A percentile compares a stretch with the other conserved stretches of the same genome.
These are phyloP conservation scores for Notocelia uddmanniana DNA, from an alignment of 2,888 invertebrate genomes.

Conservation along the genomic window DNA sequence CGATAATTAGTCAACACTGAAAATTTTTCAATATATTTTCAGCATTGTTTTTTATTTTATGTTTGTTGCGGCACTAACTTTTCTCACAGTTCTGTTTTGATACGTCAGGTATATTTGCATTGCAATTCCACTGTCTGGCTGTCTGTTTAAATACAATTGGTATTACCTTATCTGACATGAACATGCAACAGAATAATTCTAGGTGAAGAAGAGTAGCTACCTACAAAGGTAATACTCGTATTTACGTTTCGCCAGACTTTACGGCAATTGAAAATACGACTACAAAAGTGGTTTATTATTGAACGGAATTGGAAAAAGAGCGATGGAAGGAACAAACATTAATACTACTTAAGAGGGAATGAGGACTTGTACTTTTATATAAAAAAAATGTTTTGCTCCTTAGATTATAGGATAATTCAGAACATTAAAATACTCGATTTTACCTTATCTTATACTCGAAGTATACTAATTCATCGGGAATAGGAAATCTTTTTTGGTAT, in stretches of 20 bases:
- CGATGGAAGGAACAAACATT: background rate
- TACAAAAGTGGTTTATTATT: background rate
- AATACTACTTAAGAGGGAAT: background rate
- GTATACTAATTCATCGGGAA: background rate
- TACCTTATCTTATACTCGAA: too few relatives aligned
- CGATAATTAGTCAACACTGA: background rate
- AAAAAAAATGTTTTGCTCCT: too few relatives aligned
- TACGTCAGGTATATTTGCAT: conserved; percentile 13
- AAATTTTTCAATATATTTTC: background rate
- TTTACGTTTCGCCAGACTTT: background rate
- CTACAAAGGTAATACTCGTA: background rate
- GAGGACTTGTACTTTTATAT: too few relatives aligned
- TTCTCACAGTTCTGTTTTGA: conserved; percentile 9
- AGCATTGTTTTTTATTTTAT: background rate
- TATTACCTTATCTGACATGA: conserved; percentile 23
- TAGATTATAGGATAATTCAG: too few relatives aligned
- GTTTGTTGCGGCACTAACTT: background rate
- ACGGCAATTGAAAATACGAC: background rate
- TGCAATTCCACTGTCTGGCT: conserved; percentile 10
- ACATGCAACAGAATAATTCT: conserved; percentile 27
- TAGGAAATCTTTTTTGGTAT: background rate
- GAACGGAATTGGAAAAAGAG: background rate
- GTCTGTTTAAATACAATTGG: conserved; percentile 16
- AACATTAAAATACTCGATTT: too few relatives aligned
- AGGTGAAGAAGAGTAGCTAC: background rate